These are phyloP conservation scores for Anoplophora glabripennis DNA, from an alignment of 1,140 invertebrate species.

Conservation along the genomic window DNA sequence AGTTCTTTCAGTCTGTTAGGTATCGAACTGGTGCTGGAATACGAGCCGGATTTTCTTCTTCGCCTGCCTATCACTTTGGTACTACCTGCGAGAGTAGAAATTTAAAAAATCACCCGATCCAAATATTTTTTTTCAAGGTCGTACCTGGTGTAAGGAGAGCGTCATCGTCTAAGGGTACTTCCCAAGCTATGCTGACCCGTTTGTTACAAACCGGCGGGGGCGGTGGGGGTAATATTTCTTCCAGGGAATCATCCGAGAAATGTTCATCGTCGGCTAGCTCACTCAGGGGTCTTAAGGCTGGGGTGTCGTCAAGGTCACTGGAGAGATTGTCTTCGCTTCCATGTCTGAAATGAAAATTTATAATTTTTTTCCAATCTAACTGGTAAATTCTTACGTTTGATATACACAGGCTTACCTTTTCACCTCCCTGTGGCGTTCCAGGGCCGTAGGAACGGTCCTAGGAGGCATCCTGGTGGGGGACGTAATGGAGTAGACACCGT, in stretches of 20 bases:
- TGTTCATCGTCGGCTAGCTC: conserved; percentile 63
- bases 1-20: conserved; percentile 56
- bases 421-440: conserved; percentile 74
- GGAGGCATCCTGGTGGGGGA: conserved; percentile 62
- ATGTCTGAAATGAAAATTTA: conserved; percentile 23
- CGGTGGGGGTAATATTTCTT: conserved; percentile 65
- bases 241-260: conserved; percentile 79
- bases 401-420: conserved; percentile 49
- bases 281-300: conserved; percentile 34
- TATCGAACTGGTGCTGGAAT: conserved; percentile 61
- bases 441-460: conserved; percentile 63
- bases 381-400: background rate
- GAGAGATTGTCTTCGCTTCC: conserved; percentile 40
- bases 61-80: conserved; percentile 65
- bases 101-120: too few species aligned
- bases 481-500: conserved; percentile 45
- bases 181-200: conserved; percentile 77
- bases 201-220: conserved; percentile 60
- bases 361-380: background rate
- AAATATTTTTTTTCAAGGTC: too few species aligned
- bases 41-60: conserved; percentile 59
- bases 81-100: conserved; percentile 50
- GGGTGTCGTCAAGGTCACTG: conserved; percentile 36
- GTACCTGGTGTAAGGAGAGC: conserved; percentile 64
- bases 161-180: conserved; percentile 70